Conservation (phyloP, 1,140 invertebrate species). For the Radopholus similis region DNA sequence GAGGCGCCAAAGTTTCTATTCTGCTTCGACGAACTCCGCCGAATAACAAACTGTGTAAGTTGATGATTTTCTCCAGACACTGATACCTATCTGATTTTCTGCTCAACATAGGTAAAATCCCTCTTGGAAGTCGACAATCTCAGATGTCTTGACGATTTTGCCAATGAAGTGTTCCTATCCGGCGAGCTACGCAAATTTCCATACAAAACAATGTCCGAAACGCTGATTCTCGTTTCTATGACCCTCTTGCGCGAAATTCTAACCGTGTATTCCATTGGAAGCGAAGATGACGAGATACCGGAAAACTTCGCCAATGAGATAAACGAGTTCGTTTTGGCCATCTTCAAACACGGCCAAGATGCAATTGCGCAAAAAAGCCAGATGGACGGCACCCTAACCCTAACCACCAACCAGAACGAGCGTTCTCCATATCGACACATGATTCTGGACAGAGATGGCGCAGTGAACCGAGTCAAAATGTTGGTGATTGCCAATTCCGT, state of each 20-base stretch:
- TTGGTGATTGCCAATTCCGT: conserved; percentile 94
- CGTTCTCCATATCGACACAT: background rate
- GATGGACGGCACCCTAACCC: conserved; percentile 23
- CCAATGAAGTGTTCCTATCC: conserved; percentile 40
- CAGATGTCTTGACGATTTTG: conserved; percentile 35
- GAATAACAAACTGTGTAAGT: conserved; percentile 29
- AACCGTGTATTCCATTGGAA: conserved; percentile 63
- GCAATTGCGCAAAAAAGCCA: conserved; percentile 37
- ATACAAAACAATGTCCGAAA: conserved; percentile 85
- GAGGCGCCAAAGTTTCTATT: conserved; percentile 15
- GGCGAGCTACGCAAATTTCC: conserved; percentile 72
- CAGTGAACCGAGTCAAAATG: conserved; percentile 85
- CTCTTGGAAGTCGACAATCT: conserved; percentile 43
- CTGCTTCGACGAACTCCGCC: conserved; percentile 33
- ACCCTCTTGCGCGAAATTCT: conserved; percentile 83
- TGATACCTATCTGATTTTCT: conserved; percentile 21
- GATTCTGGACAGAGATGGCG: conserved; percentile 59
- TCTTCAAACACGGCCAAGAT: conserved; percentile 86
- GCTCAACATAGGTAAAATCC: background rate
- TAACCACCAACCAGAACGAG: background rate
- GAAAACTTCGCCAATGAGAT: conserved; percentile 77
- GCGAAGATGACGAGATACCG: conserved; percentile 70
- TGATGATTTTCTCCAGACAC: no score
- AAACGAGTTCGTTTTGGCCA: conserved; percentile 78
- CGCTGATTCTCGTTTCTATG: conserved; percentile 83